Conservation (phyloP, 2,888 invertebrate genomes). For the Exocentrus adspersus region DNA sequence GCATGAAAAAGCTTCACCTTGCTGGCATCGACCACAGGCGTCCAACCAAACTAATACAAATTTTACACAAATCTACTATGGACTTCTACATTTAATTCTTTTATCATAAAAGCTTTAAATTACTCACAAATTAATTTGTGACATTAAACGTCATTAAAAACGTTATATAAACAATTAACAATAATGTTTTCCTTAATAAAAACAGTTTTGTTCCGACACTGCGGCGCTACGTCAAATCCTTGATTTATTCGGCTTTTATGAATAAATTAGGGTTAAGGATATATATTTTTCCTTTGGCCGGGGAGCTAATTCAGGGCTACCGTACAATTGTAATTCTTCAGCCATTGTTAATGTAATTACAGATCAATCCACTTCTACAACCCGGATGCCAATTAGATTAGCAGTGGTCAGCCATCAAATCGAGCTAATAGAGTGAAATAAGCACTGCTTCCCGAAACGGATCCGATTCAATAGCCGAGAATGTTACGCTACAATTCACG, state of each 20-base stretch:
- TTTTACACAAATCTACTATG: no score
- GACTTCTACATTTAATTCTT: no score
- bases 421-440: slow-evolving; percentile 44
- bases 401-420: slow-evolving; percentile 45
- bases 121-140: no score
- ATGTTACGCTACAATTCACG: slow-evolving; percentile 21
- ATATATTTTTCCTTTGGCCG: slow-evolving; percentile 26
- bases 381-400: slow-evolving; percentile 46
- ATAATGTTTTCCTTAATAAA: no score
- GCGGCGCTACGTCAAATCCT: slow-evolving; percentile 12
- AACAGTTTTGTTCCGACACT: slow-evolving; percentile 15
- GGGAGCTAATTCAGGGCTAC: slow-evolving; percentile 19
- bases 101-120: no score
- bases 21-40: slow-evolving; percentile 1
- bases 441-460: slow-evolving; percentile 1
- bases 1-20: slow-evolving; percentile 35
- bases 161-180: no score
- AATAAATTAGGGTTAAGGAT: slow-evolving; percentile 34
- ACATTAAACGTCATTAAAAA: not conserved
- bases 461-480: slow-evolving; percentile 7
- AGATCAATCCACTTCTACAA: slow-evolving; percentile 49
- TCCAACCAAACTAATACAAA: no score
- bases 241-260: slow-evolving; percentile 35
- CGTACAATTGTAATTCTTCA: slow-evolving; percentile 43
- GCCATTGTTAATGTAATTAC: slow-evolving; percentile 50